Conservation (phyloP, 2,113 vertebrate species). For the Chelonoidis abingdonii region DNA sequence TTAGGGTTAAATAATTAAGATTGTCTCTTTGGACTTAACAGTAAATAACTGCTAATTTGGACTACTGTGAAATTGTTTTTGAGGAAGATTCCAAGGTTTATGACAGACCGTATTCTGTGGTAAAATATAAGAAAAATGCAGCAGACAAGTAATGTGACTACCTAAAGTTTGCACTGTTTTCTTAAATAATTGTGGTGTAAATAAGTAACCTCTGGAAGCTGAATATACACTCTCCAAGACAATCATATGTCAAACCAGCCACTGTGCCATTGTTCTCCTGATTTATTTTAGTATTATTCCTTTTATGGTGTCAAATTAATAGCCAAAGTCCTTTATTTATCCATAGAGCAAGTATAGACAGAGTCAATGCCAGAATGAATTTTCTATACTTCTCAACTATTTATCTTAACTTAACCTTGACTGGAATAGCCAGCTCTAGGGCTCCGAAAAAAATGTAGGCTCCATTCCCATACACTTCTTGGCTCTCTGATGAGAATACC, state of each 20-base stretch:
- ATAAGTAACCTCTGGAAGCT: background rate
- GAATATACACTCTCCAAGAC: background rate
- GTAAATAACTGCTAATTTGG: background rate
- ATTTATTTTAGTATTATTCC: background rate
- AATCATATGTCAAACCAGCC: background rate
- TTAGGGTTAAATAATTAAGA: background rate
- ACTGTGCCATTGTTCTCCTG: background rate
- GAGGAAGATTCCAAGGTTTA: background rate
- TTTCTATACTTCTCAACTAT: background rate
- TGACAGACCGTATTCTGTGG: background rate
- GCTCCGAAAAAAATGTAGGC: background rate
- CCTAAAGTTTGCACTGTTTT: background rate
- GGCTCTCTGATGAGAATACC: background rate
- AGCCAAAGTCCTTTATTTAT: background rate
- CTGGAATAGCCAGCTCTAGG: background rate
- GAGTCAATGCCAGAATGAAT: background rate
- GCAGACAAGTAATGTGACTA: background rate
- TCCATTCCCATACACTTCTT: background rate
- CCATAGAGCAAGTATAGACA: background rate
- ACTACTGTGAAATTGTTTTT: background rate
- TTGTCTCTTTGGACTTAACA: background rate
- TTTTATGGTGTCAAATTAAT: background rate
- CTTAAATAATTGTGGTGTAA: background rate
- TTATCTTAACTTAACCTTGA: background rate
- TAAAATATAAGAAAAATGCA: background rate